phyloP scores from a whole-genome alignment of 2,797 vertebrate species.

The Lithobates pipiens region DNA sequence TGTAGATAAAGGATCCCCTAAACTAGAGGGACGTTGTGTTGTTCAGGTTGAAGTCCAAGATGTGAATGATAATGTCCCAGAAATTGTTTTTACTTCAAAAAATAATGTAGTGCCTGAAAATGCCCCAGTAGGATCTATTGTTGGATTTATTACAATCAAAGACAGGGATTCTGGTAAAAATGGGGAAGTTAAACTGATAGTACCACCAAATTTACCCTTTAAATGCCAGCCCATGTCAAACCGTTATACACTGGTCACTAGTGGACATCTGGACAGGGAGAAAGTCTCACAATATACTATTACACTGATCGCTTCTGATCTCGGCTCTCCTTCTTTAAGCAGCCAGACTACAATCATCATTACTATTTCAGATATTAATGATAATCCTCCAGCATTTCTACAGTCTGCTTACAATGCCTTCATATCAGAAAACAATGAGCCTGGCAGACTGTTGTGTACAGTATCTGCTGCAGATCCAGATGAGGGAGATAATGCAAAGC shows the following conservation, averaged over 20 bases:
- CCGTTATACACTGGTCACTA: slow-evolving; percentile 87
- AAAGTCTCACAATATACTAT: slow-evolving; percentile 20
- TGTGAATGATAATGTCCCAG: slow-evolving; percentile 90
- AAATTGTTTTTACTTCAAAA: slow-evolving; percentile 86
- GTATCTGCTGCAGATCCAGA: slow-evolving; percentile 15
- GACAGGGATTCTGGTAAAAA: slow-evolving; percentile 87
- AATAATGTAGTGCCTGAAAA: slow-evolving; percentile 86
- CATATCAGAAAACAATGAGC: slow-evolving; percentile 34
- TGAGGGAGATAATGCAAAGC: slow-evolving; percentile 14
- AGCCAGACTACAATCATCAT: background rate
- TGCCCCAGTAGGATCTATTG: slow-evolving; percentile 82
- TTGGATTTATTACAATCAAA: slow-evolving; percentile 88
- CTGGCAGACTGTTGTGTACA: slow-evolving; percentile 12
- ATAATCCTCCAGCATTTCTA: slow-evolving; percentile 12
- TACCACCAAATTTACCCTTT: slow-evolving; percentile 86
- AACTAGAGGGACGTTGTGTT: slow-evolving; percentile 91
- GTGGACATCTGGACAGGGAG: slow-evolving; percentile 41
- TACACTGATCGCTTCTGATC: slow-evolving; percentile 17
- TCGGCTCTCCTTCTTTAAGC: slow-evolving; percentile 2
- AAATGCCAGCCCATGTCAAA: slow-evolving; percentile 83
- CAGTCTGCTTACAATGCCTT: background rate
- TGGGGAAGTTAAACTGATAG: slow-evolving; percentile 83
- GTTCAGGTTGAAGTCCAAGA: slow-evolving; percentile 89
- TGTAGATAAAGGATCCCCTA: slow-evolving; percentile 72
- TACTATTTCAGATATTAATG: slow-evolving; percentile 31